Conservation (phyloP, 2,113 vertebrate genomes). For the Serilophus lunatus region DNA sequence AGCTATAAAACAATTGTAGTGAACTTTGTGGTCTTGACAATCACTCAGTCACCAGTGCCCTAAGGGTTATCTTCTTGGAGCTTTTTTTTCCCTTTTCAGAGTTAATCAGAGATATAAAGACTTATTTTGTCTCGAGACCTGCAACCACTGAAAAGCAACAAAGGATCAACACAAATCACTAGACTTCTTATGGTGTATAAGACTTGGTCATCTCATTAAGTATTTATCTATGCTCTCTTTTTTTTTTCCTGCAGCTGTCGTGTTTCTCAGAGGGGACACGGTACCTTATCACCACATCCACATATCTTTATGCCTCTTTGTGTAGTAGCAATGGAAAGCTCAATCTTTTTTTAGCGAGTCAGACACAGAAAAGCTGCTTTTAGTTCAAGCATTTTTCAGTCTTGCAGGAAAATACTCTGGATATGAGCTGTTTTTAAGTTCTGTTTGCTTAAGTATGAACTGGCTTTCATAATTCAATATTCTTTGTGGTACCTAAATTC, state of each 20-base stretch:
- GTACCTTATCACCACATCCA: neutral
- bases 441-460: neutral
- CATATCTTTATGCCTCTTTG: neutral
- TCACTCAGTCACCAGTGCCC: neutral
- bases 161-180: conserved; percentile 21
- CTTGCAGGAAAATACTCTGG: neutral
- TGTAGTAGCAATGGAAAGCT: neutral
- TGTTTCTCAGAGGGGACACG: neutral
- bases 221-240: conserved; percentile 7
- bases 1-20: neutral
- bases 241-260: neutral
- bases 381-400: neutral
- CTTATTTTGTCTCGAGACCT: conserved; percentile 20
- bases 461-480: neutral
- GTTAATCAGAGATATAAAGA: conserved; percentile 12
- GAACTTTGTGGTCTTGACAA: neutral
- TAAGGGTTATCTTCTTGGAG: neutral
- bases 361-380: neutral
- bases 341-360: neutral
- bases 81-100: conserved; percentile 24
- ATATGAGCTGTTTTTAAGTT: neutral
- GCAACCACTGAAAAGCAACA: neutral
- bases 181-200: neutral
- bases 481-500: neutral
- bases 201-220: conserved; percentile 43